Evolutionary conservation across 2,113 vertebrate species (phyloP).

Genomic region (Poeciliopsis occidentalis): DNA sequence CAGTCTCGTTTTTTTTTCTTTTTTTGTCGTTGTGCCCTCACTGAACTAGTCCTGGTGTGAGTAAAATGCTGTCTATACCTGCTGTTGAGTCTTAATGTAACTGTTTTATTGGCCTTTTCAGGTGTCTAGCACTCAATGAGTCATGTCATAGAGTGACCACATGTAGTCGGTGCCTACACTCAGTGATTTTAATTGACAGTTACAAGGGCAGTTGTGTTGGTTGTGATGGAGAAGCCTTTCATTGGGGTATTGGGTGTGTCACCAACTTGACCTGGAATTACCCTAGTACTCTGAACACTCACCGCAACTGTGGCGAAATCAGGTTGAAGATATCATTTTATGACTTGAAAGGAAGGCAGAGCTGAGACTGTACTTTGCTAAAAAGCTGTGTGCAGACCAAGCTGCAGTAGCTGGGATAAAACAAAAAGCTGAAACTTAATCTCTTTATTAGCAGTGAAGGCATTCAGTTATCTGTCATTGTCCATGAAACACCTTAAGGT

Average conservation of each 20-base stretch:
- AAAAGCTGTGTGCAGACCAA: background rate
- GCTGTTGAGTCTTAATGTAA: slow-evolving; percentile 21
- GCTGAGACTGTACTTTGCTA: slow-evolving; percentile 10
- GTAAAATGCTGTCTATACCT: slow-evolving; percentile 21
- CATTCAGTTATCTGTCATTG: slow-evolving; percentile 23
- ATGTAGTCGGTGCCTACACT: slow-evolving; percentile 39
- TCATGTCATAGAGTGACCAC: slow-evolving; percentile 50
- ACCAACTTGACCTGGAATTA: slow-evolving; percentile 61
- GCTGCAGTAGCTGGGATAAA: slow-evolving; percentile 8
- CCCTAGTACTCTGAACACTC: slow-evolving; percentile 27
- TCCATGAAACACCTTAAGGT: slow-evolving; percentile 1
- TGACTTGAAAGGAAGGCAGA: slow-evolving; percentile 19
- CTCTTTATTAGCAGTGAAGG: slow-evolving; percentile 13
- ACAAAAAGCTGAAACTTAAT: slow-evolving; percentile 14
- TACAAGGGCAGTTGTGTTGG: slow-evolving; percentile 38
- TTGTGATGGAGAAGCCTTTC: slow-evolving; percentile 57
- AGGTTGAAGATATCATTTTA: slow-evolving; percentile 29
- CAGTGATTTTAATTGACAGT: slow-evolving; percentile 53
- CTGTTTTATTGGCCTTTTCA: slow-evolving; percentile 47
- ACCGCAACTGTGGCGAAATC: slow-evolving; percentile 20
- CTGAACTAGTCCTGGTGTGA: slow-evolving; percentile 11
- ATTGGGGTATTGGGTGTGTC: slow-evolving; percentile 57
- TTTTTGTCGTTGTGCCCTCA: slow-evolving; percentile 30
- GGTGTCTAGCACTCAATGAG: slow-evolving; percentile 51
- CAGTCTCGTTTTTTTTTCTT: slow-evolving; percentile 25